Evolutionary conservation across 2,113 vertebrate species (phyloP), one percentile per base, ranked within the genome.

Genomic region (Salvator merianae): DNA sequence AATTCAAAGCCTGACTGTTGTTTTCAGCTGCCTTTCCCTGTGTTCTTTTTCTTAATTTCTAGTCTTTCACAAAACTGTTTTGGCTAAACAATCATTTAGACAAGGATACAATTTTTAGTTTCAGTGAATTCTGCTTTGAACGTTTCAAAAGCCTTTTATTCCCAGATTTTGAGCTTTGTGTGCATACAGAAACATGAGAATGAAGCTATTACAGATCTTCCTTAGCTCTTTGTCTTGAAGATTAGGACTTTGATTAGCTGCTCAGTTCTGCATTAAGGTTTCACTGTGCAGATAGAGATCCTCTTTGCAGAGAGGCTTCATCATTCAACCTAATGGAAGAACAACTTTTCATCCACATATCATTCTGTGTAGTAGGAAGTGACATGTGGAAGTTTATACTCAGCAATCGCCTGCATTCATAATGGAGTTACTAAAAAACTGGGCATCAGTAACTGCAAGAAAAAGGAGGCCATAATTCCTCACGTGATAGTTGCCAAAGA

Each of bases 11-110:
- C 0, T 14, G 85, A 38, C 77, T 55, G 38, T 62, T 62, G 14
- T 40, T 84, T 90, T 76, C 77, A 86, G n/a, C 9, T 86, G 3
- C 22, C 8, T 71, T 10, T 8, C 81, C 53, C 83, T 86, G 2
- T 69, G 3, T 24, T 71, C 0, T 78, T 84, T 32, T 43, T 0
- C 0, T 9, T 71, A 5, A 36, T 83, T 87, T 55, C 81, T 68
- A 74, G 28, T 5, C 20, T 75, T 83, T 34, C 76, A 72, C 66
- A 75, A 82, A 82, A 74, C 74, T 82, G 28, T 74, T 74, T 82
- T 43, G 30, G 32, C 2, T 71, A 34, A 13, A 71, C 80, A 85
- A 36, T 86, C 62, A 30, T 36, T 36, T 81, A 75, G 0, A 40
- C 80, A 79, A 68, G 0, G 2, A 22, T 34, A 38, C 30, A 70